Evolutionary conservation across 2,888 invertebrate species (phyloP), one percentile per base, ranked within the genome.

Genomic region (Idaea aversata): DNA sequence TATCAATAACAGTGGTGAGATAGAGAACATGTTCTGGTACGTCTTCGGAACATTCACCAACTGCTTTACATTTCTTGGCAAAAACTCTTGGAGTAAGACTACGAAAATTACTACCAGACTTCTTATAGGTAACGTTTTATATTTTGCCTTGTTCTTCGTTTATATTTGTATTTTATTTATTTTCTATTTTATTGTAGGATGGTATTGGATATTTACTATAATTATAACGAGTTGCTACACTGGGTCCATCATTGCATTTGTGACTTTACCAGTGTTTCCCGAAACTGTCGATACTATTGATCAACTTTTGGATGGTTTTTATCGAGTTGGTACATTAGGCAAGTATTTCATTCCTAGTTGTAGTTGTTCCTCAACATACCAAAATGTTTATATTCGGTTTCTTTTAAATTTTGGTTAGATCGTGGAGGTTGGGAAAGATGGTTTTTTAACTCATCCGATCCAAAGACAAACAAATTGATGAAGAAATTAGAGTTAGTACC

Each of bases 11-110:
- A 95, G 95, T 67, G 95, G 95, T 63, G 95, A 96, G 88, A 90
- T 97, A 57, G 96, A 96, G 85, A 96, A 96, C 76, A 97, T 97
- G 96, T 97, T 97, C 83, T 97, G 97, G 97, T 97, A 96, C 79
- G 96, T 97, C 65, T 97, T 97, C 77, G 97, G 97, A 5, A 97
- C 97, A 60, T 97, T 97, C 79, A 97, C 97, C 0, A 97, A 97
- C 78, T 95, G 96, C 74, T 96, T 97, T 76, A 95, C 95, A 0
- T 96, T 96, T 77, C 86, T 92, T 59, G 95, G 96, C 0, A 94
- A 93, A 78, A 94, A 95, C 74, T 95, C 96, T 13, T 97, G 96
- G 96, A 95, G 94, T 71, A 95, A 93, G 80, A 95, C 95, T 2
- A 93, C 93, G 61, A 96, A 96, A 82, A 85, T 94, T 34, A 95